Percentiles rank a stretch among this genome's conserved stretches.
These are phyloP conservation scores for Drosophila colorata DNA, from an alignment of 2,888 invertebrate genomes.

Conservation along the genomic window DNA sequence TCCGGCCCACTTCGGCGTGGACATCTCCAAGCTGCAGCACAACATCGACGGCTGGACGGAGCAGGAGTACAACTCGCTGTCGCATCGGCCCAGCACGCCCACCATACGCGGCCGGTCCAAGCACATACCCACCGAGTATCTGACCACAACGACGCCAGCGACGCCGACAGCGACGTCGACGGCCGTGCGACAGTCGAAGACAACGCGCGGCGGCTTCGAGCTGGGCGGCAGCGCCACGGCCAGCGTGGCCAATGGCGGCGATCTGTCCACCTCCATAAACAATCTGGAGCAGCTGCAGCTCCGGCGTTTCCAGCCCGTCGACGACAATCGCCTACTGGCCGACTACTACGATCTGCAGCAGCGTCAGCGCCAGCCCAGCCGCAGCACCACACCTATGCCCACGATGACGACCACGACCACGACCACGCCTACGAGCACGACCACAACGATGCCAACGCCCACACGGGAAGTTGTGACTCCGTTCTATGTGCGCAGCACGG, in stretches of 20 bases:
- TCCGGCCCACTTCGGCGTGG: conserved; percentile 84
- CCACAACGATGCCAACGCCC: conserved; percentile 82
- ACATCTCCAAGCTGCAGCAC: conserved; percentile 91
- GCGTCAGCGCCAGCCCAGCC: conserved; percentile 16
- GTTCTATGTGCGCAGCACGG: conserved; percentile 65
- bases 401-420: conserved; percentile 41
- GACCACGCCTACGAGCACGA: conserved; percentile 81
- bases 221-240: conserved; percentile 50
- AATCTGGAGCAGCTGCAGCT: conserved; percentile 78
- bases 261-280: conserved; percentile 75
- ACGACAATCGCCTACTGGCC: conserved; percentile 74
- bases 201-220: conserved; percentile 67
- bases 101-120: conserved; percentile 89
- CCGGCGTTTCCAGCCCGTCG: conserved; percentile 75
- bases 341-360: conserved; percentile 68
- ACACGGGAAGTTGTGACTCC: conserved; percentile 65
- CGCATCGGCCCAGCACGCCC: conserved; percentile 86
- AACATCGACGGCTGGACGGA: conserved; percentile 95
- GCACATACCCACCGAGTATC: conserved; percentile 91
- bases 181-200: conserved; percentile 78
- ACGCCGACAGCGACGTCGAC: conserved; percentile 87
- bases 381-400: conserved; percentile 38
- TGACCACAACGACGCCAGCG: conserved; percentile 88
- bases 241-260: conserved; percentile 50
- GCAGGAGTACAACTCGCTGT: conserved; percentile 88